Percentiles rank a stretch among this genome's conserved stretches.
Conservation (phyloP, 2,888 invertebrate genomes). For the Taenaris catops region DNA sequence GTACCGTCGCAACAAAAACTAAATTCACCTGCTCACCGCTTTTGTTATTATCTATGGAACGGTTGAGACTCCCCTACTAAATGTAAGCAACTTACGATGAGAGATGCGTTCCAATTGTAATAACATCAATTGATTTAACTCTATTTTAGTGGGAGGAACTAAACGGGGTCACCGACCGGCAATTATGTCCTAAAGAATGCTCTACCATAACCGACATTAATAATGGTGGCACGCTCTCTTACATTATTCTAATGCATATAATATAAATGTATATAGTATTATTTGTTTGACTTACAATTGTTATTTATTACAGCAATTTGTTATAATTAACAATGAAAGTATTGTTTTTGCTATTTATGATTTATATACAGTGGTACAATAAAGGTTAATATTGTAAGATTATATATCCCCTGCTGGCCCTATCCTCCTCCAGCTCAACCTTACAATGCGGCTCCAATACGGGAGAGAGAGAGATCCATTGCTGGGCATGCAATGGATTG, state of each 20-base stretch:
- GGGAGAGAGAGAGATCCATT: too few species aligned
- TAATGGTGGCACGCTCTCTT: constrained; percentile 28
- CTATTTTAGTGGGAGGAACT: constrained; percentile 75
- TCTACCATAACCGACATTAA: constrained; percentile 34
- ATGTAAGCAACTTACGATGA: constrained; percentile 54
- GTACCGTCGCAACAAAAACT: constrained; percentile 6
- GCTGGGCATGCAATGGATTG: too few species aligned
- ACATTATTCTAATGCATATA: constrained; percentile 22
- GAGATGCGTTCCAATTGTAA: constrained; percentile 71
- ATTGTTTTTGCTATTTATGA: too few species aligned
- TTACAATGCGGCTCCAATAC: too few species aligned
- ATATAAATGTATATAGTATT: not conserved
- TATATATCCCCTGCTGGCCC: too few species aligned
- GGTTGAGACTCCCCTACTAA: constrained; percentile 39
- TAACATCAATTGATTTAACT: constrained; percentile 78
- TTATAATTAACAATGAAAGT: too few species aligned
- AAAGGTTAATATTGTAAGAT: too few species aligned
- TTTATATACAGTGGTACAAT: too few species aligned
- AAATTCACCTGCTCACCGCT: constrained; percentile 43
- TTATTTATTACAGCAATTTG: constrained; percentile 7
- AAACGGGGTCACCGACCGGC: constrained; percentile 73
- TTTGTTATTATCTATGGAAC: constrained; percentile 21
- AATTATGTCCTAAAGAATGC: constrained; percentile 72
- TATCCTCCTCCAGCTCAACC: too few species aligned
- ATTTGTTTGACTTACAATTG: constrained; percentile 9